These are phyloP conservation scores for Solenodon paradoxus DNA, from an alignment of 2,113 vertebrate genomes.

Conservation along the genomic window DNA sequence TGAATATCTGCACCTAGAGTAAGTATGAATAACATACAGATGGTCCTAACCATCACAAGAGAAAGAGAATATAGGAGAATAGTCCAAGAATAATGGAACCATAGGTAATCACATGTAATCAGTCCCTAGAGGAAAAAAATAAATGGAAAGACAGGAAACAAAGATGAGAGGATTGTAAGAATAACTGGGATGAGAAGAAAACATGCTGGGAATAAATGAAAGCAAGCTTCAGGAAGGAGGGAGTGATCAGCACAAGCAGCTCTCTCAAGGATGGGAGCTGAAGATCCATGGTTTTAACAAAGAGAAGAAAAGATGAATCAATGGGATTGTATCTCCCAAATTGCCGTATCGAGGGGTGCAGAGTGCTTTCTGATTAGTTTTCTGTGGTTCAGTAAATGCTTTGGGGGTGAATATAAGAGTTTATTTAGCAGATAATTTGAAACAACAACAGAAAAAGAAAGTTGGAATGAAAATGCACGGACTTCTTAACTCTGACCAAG, in stretches of 20 bases:
- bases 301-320: background rate
- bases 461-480: slow-evolving; percentile 16
- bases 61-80: background rate
- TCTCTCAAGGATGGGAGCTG: background rate
- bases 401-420: background rate
- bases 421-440: slow-evolving; percentile 35
- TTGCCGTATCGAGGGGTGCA: background rate
- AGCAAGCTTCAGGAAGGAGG: background rate
- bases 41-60: background rate
- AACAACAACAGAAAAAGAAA: background rate
- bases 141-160: background rate
- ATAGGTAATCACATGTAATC: too few species aligned
- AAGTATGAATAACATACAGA: background rate
- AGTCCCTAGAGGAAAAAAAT: background rate
- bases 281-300: background rate
- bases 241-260: background rate
- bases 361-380: slow-evolving; percentile 53
- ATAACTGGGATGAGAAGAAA: background rate
- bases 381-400: slow-evolving; percentile 35
- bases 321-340: slow-evolving; percentile 42
- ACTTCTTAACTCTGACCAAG: slow-evolving; percentile 36
- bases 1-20: background rate
- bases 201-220: background rate
- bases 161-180: background rate
- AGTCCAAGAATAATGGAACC: background rate